A percentile compares a stretch with the other conserved stretches of the same genome.
These are phyloP conservation scores for Hystrix cristata DNA, from an alignment of 2,113 vertebrate genomes.

Conservation along the genomic window DNA sequence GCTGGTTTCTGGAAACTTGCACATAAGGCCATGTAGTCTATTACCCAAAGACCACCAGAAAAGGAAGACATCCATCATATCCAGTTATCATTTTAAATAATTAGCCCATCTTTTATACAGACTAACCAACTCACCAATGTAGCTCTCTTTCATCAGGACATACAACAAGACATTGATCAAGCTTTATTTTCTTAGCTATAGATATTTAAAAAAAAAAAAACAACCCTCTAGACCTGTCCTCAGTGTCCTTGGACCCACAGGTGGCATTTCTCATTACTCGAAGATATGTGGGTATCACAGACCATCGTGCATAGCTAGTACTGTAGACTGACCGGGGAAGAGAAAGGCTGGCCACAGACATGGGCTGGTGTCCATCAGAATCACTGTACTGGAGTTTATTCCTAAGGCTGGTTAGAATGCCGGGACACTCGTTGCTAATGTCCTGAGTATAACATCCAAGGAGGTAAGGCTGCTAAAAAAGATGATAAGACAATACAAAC, in stretches of 20 bases:
- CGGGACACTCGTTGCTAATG: background rate
- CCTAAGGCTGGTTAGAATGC: accelerated
- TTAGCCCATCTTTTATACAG: background rate
- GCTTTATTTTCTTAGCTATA: background rate
- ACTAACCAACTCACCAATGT: background rate
- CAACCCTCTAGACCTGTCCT: background rate
- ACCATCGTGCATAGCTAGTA: background rate
- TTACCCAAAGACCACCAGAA: background rate
- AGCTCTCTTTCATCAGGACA: background rate
- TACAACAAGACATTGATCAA: background rate
- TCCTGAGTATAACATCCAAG: background rate
- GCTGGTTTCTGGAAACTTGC: background rate
- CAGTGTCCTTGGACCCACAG: background rate
- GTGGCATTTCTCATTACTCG: background rate
- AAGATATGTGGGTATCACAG: background rate
- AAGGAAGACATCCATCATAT: background rate
- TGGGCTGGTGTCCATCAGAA: background rate
- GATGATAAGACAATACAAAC: no score
- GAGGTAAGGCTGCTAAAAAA: background rate
- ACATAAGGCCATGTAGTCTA: background rate
- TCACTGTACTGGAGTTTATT: background rate
- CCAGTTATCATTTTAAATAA: background rate
- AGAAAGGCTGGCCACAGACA: background rate
- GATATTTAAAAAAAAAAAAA: background rate
- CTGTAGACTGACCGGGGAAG: background rate